Evolutionary conservation across 2,797 vertebrate species (phyloP).

Genomic region (Enteromius unitaeniatus): DNA sequence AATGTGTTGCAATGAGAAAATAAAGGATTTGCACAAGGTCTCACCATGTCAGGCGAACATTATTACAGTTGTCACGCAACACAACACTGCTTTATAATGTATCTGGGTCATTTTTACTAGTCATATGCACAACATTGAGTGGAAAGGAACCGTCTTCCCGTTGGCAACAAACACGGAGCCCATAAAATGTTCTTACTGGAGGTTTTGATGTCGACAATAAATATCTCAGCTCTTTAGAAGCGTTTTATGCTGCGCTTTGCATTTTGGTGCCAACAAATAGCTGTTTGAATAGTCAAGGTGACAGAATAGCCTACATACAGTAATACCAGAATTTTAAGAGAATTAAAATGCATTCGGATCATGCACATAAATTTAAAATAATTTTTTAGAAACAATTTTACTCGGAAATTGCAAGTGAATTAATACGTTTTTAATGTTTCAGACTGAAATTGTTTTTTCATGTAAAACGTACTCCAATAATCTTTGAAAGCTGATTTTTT

Average conservation of each 20-base stretch:
- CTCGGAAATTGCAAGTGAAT: neutral
- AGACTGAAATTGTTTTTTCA: neutral
- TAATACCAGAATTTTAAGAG: neutral
- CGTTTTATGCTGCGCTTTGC: neutral
- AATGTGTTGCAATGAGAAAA: slow-evolving; percentile 11
- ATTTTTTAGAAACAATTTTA: neutral
- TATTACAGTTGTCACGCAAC: slow-evolving; percentile 46
- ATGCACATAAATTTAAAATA: neutral
- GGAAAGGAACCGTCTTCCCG: slow-evolving; percentile 28
- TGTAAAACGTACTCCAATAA: neutral
- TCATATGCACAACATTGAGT: slow-evolving; percentile 52
- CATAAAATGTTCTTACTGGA: slow-evolving; percentile 38
- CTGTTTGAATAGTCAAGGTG: neutral
- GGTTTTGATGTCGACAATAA: slow-evolving; percentile 30
- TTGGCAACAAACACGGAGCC: slow-evolving; percentile 43
- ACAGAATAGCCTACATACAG: neutral
- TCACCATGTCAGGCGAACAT: slow-evolving; percentile 42
- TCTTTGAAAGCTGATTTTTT: neutral
- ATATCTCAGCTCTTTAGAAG: slow-evolving; percentile 9
- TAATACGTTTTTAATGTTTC: neutral
- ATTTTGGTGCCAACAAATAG: neutral
- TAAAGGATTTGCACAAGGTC: slow-evolving; percentile 37
- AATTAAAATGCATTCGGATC: neutral
- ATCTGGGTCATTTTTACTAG: slow-evolving; percentile 58
- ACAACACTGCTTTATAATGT: slow-evolving; percentile 49